A percentile compares a stretch with the other conserved stretches of the same genome.
Evolutionary conservation across 2,888 invertebrate genomes (phyloP).

Genomic region (Noctua comes): DNA sequence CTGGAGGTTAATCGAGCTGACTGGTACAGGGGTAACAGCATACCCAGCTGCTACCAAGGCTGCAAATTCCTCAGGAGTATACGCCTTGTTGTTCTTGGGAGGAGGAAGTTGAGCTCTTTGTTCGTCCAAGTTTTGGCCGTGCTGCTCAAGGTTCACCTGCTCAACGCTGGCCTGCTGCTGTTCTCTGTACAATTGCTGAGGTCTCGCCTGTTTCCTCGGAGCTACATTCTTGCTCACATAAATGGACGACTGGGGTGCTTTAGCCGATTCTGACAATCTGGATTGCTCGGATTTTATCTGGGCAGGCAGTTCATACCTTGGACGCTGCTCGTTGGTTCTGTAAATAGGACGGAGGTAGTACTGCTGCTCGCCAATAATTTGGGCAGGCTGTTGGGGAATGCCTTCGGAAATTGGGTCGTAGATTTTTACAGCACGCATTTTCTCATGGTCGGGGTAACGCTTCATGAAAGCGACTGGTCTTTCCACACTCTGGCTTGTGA

Average conservation of each 20-base stretch:
- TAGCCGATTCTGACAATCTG: constrained; percentile 77
- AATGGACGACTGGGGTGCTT: constrained; percentile 85
- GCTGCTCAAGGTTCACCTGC: constrained; percentile 76
- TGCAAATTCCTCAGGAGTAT: constrained; percentile 88
- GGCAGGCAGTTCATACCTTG: constrained; percentile 78
- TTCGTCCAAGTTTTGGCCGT: constrained; percentile 81
- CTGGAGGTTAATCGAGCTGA: constrained; percentile 78
- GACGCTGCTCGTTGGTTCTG: constrained; percentile 81
- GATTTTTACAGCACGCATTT: constrained; percentile 81
- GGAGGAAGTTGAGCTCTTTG: constrained; percentile 86
- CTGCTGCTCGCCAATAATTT: constrained; percentile 82
- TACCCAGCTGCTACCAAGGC: constrained; percentile 88
- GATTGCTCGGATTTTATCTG: constrained; percentile 75
- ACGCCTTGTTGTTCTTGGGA: constrained; percentile 88
- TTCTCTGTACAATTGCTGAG: constrained; percentile 74
- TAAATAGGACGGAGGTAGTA: constrained; percentile 84
- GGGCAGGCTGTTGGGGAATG: constrained; percentile 76
- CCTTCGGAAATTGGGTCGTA: constrained; percentile 81
- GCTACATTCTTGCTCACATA: constrained; percentile 85
- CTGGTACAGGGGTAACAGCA: constrained; percentile 87
- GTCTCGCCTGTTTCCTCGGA: constrained; percentile 78
- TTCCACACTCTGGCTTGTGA: constrained; percentile 78
- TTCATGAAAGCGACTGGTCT: constrained; percentile 85
- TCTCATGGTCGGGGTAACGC: constrained; percentile 84
- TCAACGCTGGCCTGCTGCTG: constrained; percentile 72